Percentiles rank a stretch among this genome's conserved stretches.
Evolutionary conservation across 2,113 vertebrate species (phyloP).

Genomic region (Calonectris borealis): DNA sequence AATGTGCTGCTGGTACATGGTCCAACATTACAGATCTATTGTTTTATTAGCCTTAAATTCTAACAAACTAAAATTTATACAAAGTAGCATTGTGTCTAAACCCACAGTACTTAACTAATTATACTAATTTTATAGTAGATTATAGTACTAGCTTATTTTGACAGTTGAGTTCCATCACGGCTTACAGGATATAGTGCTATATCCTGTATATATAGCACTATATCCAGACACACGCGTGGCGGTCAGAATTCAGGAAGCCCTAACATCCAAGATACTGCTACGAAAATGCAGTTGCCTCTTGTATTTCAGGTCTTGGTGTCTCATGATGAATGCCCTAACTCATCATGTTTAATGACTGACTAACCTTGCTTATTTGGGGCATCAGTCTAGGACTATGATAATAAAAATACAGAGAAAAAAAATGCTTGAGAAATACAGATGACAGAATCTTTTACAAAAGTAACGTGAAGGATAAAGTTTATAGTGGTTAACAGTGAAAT

Average conservation of each 20-base stretch:
- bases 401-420: neutral
- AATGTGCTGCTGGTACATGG: accelerated
- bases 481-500: neutral
- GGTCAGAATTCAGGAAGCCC: neutral
- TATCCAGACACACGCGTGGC: too few relatives aligned
- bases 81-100: neutral
- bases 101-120: neutral
- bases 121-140: neutral
- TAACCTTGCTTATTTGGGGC: neutral
- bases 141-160: neutral
- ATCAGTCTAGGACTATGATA: neutral
- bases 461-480: neutral
- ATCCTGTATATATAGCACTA: too few relatives aligned
- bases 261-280: accelerated
- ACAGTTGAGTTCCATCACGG: neutral
- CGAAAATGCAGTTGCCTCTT: neutral
- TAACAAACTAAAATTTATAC: neutral
- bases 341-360: neutral
- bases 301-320: neutral
- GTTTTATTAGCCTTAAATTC: neutral
- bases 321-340: neutral
- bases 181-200: neutral
- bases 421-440: neutral
- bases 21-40: neutral
- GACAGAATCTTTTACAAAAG: neutral